Evolutionary conservation across 2,113 vertebrate species (phyloP), one percentile per base, ranked within the genome.

Genomic region (Mohoua ochrocephala): DNA sequence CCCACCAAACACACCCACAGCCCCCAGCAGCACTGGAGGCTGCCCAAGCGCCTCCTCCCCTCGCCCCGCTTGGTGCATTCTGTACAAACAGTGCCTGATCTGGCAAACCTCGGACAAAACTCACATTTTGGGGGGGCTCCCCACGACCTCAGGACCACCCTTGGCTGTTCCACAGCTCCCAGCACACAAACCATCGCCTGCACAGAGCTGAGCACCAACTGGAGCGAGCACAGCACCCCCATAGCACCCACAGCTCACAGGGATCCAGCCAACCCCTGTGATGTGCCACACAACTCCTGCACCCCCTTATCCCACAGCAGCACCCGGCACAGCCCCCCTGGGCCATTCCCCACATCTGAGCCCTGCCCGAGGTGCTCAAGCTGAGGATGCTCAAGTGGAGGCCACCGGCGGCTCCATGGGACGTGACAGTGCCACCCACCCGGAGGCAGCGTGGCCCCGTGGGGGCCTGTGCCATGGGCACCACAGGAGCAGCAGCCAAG

Each of bases 211-310:
- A 8, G 30, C 9, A 2, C 0, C 26, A 47, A 4, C 15, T 3
- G 33, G 22, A 70, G 78, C 44, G 13, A 13, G 12, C 24, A 2
- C 5, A 37, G 85, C 5, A 0, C 19, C 15, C 60, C 3, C 0
- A 13, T 0, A 4, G 23, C 3, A 4, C 26, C 19, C 3, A 3
- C 14, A 14, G 45, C 18, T 3, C 0, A 1, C 0, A 45, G 1
- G 41, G 10, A 30, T 6, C 24, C 84, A 39, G 30, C 35, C n/a
- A 52, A 37, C 10, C 47, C 56, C 19, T 2, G 47, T 23, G 13
- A 12, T 0, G 11, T 3, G 44, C 56, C 14, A 5, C 2, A 5
- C 0, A 1, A 16, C 9, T 2, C 41, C 6, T 1, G 13, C 10
- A 5, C 1, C 1, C 23, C 13, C 3, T 0, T 0, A 8, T 1